phyloP scores from a whole-genome alignment of 2,888 invertebrate genomes.

The Melitaea athalia region DNA sequence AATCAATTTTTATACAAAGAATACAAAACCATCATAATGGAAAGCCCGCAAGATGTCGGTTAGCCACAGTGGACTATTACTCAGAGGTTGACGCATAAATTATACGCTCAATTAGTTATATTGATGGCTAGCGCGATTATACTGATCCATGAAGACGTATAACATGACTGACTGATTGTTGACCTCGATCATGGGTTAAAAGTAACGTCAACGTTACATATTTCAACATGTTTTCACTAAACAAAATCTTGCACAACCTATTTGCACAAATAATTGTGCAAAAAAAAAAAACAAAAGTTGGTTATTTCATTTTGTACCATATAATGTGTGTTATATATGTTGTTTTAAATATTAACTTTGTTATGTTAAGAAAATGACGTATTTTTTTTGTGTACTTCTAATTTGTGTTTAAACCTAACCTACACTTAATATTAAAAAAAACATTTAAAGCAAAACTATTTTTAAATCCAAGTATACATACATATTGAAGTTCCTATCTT shows the following conservation, averaged over 20 bases:
- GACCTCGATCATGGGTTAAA: neutral
- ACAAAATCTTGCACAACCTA: no score
- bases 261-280: no score
- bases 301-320: no score
- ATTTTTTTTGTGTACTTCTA: no score
- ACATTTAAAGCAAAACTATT: neutral
- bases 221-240: no score
- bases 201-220: neutral
- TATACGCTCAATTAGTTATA: slow-evolving; percentile 46
- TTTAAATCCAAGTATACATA: neutral
- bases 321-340: no score
- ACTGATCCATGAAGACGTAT: neutral
- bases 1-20: neutral
- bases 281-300: no score
- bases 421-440: neutral
- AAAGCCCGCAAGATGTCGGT: neutral
- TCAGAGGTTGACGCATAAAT: slow-evolving; percentile 9
- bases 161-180: neutral
- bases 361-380: no score
- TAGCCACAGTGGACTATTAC: slow-evolving; percentile 24
- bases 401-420: neutral
- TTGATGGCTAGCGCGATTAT: slow-evolving; percentile 52
- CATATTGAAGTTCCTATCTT: slow-evolving; percentile 4
- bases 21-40: neutral
- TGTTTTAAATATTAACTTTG: no score